A percentile compares a stretch with the other conserved stretches of the same genome.
Evolutionary conservation across 2,797 vertebrate species (phyloP).

Genomic region (Vultur gryphus): DNA sequence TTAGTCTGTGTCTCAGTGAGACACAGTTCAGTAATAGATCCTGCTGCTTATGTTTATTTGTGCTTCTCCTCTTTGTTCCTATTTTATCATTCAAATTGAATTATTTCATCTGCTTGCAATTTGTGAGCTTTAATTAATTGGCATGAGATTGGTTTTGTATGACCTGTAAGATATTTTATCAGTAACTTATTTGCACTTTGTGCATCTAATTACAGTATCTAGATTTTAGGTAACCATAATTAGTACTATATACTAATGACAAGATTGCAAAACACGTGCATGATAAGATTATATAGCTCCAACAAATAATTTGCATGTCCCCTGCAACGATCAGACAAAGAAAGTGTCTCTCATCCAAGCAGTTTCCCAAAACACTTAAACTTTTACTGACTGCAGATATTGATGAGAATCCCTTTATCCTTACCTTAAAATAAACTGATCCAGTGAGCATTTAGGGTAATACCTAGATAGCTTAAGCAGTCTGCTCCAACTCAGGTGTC

Average conservation of each 20-base stretch:
- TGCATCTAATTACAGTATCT: background rate
- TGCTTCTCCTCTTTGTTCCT: background rate
- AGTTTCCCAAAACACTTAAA: background rate
- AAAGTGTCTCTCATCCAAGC: background rate
- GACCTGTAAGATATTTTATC: background rate
- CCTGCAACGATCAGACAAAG: background rate
- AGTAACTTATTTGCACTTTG: background rate
- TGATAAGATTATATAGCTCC: background rate
- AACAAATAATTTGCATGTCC: background rate
- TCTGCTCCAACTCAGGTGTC: background rate
- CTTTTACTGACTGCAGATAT: background rate
- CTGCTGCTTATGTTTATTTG: background rate
- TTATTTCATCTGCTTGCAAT: background rate
- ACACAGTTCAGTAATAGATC: background rate
- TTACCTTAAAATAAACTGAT: background rate
- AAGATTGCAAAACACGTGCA: background rate
- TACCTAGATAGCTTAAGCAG: background rate
- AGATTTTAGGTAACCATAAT: background rate
- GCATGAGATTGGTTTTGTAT: background rate
- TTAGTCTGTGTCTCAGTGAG: background rate
- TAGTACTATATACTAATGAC: background rate
- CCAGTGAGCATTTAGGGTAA: background rate
- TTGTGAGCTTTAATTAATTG: conserved; percentile 24
- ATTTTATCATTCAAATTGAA: background rate
- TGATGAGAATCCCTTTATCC: background rate